Evolutionary conservation across 2,113 vertebrate species (phyloP).

Genomic region (Leuciscus idus): DNA sequence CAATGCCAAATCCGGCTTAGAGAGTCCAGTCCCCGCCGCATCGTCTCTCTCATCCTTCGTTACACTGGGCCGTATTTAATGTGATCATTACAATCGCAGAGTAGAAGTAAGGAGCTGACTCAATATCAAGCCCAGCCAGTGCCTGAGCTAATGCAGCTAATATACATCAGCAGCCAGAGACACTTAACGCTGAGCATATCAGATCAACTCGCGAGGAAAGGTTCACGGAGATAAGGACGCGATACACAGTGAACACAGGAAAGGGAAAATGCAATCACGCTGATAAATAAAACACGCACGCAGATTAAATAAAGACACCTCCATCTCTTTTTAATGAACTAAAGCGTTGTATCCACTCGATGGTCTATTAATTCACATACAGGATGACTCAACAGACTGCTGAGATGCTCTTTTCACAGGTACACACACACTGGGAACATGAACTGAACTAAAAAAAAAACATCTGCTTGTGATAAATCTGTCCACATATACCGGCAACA

Average conservation of each 20-base stretch:
- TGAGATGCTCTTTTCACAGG: constrained; percentile 10
- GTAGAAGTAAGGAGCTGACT: constrained; percentile 26
- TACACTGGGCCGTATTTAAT: constrained; percentile 57
- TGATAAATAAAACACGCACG: constrained; percentile 20
- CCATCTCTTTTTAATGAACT: constrained; percentile 24
- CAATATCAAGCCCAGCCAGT: constrained; percentile 44
- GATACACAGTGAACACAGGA: neutral
- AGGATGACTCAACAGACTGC: neutral
- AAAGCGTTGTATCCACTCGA: neutral
- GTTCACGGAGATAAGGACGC: neutral
- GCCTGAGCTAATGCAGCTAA: constrained; percentile 25
- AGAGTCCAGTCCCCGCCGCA: constrained; percentile 61
- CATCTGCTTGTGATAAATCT: neutral
- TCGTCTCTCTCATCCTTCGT: constrained; percentile 66
- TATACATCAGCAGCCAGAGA: constrained; percentile 21
- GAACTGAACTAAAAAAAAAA: neutral
- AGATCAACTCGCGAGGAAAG: neutral
- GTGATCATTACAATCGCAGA: constrained; percentile 55
- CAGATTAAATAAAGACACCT: constrained; percentile 3
- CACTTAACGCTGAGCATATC: constrained; percentile 26
- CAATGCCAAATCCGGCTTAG: constrained; percentile 68
- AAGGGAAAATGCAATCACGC: constrained; percentile 1
- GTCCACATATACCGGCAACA: neutral
- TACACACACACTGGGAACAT: neutral
- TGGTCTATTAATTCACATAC: neutral